Conservation (phyloP, 2,113 vertebrate genomes). For the Alligator mississippiensis region DNA sequence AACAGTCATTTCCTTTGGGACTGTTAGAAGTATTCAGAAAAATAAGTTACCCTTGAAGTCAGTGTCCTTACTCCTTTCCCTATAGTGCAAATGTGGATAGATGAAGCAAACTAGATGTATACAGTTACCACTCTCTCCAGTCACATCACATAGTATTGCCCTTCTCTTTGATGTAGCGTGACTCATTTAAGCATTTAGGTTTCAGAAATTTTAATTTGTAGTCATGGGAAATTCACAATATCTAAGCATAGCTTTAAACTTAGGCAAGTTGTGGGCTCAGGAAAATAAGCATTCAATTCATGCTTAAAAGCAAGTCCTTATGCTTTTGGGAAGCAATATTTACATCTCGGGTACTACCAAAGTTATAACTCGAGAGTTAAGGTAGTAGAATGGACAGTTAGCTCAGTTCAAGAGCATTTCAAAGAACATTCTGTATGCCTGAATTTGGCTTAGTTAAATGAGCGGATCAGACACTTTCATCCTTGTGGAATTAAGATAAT, state of each 20-base stretch:
- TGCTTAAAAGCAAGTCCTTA: background rate
- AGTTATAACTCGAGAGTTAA: too few species aligned
- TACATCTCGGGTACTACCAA: background rate
- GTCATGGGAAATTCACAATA: background rate
- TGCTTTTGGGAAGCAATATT: background rate
- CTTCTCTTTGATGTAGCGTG: background rate
- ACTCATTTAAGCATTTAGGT: background rate
- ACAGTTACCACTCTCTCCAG: accelerated
- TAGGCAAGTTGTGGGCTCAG: background rate
- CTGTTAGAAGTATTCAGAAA: background rate
- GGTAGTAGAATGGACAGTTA: background rate
- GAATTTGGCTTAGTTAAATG: background rate
- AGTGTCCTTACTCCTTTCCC: background rate
- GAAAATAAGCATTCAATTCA: background rate
- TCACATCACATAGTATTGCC: background rate
- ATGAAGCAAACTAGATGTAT: accelerated
- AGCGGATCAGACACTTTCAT: background rate
- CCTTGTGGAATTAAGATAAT: background rate
- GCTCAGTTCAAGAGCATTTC: background rate
- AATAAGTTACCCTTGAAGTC: background rate
- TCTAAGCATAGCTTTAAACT: accelerated
- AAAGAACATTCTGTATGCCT: background rate
- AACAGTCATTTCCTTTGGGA: background rate
- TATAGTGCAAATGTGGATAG: too few species aligned
- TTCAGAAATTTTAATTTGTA: background rate